Base-by-base conservation (phyloP, 2,888 invertebrate species). In the Leucania comma region DNA sequence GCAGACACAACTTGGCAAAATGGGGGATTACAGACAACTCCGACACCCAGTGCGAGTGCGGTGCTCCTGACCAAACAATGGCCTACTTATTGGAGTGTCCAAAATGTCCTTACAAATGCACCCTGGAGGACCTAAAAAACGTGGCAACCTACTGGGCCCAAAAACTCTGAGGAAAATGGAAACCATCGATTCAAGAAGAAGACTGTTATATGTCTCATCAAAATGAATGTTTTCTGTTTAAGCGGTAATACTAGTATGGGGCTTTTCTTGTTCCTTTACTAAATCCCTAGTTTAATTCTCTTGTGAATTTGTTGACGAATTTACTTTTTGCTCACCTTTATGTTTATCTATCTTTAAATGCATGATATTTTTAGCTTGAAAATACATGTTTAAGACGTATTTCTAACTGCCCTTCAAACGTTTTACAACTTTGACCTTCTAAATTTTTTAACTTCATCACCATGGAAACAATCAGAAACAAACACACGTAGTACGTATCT, bases 401-500 rank as follows among this genome's bases (percentile, higher is more conserved):
- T 53, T 35, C 26, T 46, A 22, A 26, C 38, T 57, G 75, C 57
- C 75, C 56, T 70, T 75, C 5, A 26, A 32, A 51, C 24, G 24
- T 26, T 57, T 50, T 8, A 32, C 38, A 29, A 50, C 14, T 22
- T 32, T 14, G 32, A 22, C 57, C 29, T 54, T 57, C 8, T 58
- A 3, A 35, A 71, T 65, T 54, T 46, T 38, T 26, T 48, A 68
- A 68, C n/a, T 48, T 10, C 20, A 17, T 75, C 20, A 32, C 81
- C 50, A 59, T 69, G 61, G 75, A 12, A 75, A 78, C 75, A 62
- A 58, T 46, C 12, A 54, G 35, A 64, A 42, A 56, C 80, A 78
- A 80, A 75, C 69, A 75, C 50, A 42, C 26, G 12, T 73, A 32
- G 22, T 26, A 46, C 12, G 10, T 48, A 69, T 68, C 46, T 78